Conservation (phyloP, 2,797 vertebrate species). For the Anableps anableps region DNA sequence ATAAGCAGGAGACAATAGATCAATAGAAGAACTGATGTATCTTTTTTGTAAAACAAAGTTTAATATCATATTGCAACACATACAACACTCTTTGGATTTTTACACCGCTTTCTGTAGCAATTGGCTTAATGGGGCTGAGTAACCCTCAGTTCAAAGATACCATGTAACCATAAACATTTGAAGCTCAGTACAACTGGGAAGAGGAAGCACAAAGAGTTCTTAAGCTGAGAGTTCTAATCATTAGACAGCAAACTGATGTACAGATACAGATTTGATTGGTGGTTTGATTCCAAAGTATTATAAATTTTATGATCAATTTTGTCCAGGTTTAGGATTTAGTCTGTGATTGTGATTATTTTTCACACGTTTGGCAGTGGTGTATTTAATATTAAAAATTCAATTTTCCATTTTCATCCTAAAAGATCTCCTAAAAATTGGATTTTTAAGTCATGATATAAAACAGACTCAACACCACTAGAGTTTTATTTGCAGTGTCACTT, state of each 20-base stretch:
- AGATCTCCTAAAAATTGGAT: neutral
- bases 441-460: neutral
- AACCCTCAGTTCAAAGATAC: neutral
- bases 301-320: neutral
- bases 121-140: neutral
- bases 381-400: neutral
- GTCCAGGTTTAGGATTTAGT: neutral
- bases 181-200: neutral
- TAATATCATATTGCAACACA: neutral
- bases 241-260: neutral
- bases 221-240: neutral
- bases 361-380: neutral
- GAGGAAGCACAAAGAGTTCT: neutral
- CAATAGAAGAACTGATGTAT: neutral
- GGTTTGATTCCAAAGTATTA: neutral
- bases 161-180: neutral
- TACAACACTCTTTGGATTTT: neutral
- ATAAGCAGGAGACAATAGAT: too few relatives aligned
- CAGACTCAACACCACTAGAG: neutral
- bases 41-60: neutral
- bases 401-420: neutral
- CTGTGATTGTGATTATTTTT: neutral
- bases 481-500: neutral
- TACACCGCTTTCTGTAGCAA: neutral
- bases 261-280: neutral